A percentile compares a stretch with the other conserved stretches of the same genome.
Conservation (phyloP, 53 echinoderm and acorn worm genomes). For the Zoroaster sp. region DNA sequence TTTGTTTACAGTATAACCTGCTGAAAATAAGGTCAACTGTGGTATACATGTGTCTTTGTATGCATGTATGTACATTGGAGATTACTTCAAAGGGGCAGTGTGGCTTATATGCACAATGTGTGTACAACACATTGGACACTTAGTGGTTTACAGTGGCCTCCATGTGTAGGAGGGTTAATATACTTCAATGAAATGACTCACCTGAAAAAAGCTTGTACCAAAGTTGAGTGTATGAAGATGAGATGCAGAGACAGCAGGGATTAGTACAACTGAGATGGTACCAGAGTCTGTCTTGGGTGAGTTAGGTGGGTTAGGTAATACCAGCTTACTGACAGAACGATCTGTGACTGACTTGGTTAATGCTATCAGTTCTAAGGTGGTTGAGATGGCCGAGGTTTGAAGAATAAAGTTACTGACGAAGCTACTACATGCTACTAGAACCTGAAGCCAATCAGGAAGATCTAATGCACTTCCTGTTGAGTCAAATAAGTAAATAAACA, state of each 20-base stretch:
- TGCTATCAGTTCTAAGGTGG: constrained; percentile 88
- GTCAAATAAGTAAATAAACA: no score
- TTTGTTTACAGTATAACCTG: no score
- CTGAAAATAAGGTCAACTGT: no score
- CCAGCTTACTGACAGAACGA: constrained; percentile 62
- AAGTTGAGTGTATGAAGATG: constrained; percentile 89
- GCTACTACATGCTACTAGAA: constrained; percentile 77
- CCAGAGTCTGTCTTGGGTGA: constrained; percentile 80
- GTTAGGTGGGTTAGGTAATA: constrained; percentile 95
- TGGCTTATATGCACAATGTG: no score
- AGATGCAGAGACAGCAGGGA: constrained; percentile 88
- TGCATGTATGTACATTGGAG: no score
- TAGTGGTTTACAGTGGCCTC: no score
- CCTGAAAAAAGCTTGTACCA: constrained; percentile 94
- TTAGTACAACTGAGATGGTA: constrained; percentile 88
- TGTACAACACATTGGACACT: no score
- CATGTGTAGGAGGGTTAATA: no score
- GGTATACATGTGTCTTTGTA: no score
- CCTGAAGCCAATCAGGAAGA: constrained; percentile 93
- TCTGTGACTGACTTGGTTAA: constrained; percentile 88
- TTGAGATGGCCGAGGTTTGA: constrained; percentile 87
- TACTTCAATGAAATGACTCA: no score
- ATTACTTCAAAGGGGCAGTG: no score
- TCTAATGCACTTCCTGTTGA: constrained; percentile 73
- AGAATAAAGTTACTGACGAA: constrained; percentile 82